Evolutionary conservation across 2,797 vertebrate species (phyloP).

Genomic region (Craterocephalus amniculus): DNA sequence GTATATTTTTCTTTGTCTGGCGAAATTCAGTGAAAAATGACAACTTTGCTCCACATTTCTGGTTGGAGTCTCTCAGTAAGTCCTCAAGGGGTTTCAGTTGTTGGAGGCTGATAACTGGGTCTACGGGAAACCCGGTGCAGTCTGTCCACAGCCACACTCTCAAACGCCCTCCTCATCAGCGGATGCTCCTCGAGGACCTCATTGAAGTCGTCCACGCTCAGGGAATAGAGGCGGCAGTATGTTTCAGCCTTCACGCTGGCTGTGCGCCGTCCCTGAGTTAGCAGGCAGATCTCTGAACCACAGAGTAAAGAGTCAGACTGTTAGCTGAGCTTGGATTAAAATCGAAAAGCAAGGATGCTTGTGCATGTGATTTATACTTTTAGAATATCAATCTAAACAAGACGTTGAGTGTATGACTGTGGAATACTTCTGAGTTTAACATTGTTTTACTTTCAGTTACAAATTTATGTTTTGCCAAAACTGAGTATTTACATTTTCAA

Average conservation of each 20-base stretch:
- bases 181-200: constrained; percentile 96
- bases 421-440: background rate
- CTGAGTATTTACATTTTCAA: too few relatives aligned
- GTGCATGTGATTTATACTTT: background rate
- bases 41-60: constrained; percentile 14
- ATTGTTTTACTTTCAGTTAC: background rate
- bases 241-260: constrained; percentile 92
- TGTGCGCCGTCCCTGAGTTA: constrained; percentile 91
- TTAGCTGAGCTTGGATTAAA: background rate
- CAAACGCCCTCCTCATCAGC: constrained; percentile 94
- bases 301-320: constrained; percentile 2
- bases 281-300: constrained; percentile 91
- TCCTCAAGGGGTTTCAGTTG: constrained; percentile 26
- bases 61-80: constrained; percentile 7
- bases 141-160: constrained; percentile 92
- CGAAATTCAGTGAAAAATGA: constrained; percentile 25
- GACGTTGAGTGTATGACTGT: background rate
- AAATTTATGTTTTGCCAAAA: too few relatives aligned
- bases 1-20: constrained; percentile 15
- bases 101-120: constrained; percentile 52
- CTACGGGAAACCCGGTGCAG: constrained; percentile 86
- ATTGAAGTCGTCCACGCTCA: constrained; percentile 94
- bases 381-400: too few relatives aligned
- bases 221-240: constrained; percentile 95
- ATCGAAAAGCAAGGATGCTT: background rate